Percentiles rank a stretch among this genome's conserved stretches.
phyloP scores from a whole-genome alignment of 1,140 invertebrate species.

The Hesperophylax magnus region DNA sequence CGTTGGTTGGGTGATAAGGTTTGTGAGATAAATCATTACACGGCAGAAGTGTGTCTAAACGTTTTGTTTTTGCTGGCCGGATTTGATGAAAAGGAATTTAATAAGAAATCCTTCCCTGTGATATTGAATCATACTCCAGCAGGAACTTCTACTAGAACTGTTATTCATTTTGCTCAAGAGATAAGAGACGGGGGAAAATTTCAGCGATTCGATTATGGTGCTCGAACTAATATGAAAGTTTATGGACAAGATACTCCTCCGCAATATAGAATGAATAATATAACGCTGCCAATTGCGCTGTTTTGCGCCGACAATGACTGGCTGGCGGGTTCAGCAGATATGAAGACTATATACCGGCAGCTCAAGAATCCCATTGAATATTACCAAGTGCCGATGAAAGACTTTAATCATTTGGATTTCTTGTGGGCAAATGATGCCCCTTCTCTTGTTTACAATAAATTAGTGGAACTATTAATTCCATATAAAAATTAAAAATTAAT shows the following conservation, averaged over 20 bases:
- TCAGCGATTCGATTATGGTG: constrained; percentile 79
- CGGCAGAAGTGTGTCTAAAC: constrained; percentile 78
- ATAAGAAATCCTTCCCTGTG: constrained; percentile 76
- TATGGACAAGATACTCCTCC: constrained; percentile 77
- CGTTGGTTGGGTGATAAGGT: constrained; percentile 74
- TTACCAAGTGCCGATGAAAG: constrained; percentile 71
- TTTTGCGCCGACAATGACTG: constrained; percentile 82
- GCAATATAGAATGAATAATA: constrained; percentile 75
- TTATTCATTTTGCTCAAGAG: constrained; percentile 81
- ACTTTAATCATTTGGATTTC: constrained; percentile 83
- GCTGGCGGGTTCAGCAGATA: constrained; percentile 73
- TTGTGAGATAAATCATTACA: constrained; percentile 72
- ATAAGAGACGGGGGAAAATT: constrained; percentile 74
- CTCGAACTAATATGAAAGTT: constrained; percentile 68
- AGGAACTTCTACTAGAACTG: constrained; percentile 83
- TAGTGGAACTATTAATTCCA: constrained; percentile 68
- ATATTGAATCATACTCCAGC: constrained; percentile 85
- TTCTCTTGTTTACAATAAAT: constrained; percentile 73
- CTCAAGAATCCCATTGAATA: constrained; percentile 66
- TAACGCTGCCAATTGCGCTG: constrained; percentile 78
- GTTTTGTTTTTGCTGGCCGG: constrained; percentile 77
- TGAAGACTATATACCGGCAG: constrained; percentile 63
- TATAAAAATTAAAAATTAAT: constrained; percentile 56
- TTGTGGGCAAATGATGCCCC: constrained; percentile 77
- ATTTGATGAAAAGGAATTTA: constrained; percentile 79